Evolutionary conservation across 1,140 invertebrate genomes (phyloP).

Genomic region (Palaemon carinicauda): DNA sequence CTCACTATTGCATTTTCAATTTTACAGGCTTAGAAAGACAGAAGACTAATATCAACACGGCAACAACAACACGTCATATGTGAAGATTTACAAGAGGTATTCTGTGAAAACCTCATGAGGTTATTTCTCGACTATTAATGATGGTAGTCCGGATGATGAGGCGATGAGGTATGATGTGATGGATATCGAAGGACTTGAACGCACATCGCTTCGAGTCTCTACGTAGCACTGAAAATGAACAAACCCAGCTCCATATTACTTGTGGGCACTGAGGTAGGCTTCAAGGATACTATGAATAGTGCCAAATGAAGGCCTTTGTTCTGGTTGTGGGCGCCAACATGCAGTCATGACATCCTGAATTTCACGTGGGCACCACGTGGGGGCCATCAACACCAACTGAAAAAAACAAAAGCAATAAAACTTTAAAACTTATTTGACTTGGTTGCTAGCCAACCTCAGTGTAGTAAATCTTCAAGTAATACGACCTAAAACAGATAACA

Average conservation of each 20-base stretch:
- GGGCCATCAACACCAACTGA: slow-evolving; percentile 26
- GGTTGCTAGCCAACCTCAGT: background rate
- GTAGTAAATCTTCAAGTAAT: no score
- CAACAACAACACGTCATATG: no score
- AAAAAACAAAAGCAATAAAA: background rate
- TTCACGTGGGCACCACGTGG: slow-evolving; percentile 33
- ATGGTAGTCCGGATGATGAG: no score
- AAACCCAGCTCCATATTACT: background rate
- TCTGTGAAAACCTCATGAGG: no score
- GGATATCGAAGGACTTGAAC: background rate
- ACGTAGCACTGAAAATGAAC: background rate
- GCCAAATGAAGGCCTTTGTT: slow-evolving; percentile 15
- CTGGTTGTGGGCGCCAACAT: slow-evolving; percentile 31
- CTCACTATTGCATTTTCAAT: no score
- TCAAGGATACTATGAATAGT: slow-evolving; percentile 20
- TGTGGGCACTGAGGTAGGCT: background rate
- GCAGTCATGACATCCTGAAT: slow-evolving; percentile 29
- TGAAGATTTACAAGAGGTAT: no score
- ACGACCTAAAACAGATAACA: no score
- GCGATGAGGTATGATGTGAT: no score
- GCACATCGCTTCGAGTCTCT: background rate
- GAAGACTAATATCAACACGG: no score
- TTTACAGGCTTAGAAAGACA: no score
- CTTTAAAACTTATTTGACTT: background rate
- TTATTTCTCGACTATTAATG: no score